These are phyloP conservation scores for Macrotis lagotis DNA, from an alignment of 2,113 vertebrate species.

Conservation along the genomic window DNA sequence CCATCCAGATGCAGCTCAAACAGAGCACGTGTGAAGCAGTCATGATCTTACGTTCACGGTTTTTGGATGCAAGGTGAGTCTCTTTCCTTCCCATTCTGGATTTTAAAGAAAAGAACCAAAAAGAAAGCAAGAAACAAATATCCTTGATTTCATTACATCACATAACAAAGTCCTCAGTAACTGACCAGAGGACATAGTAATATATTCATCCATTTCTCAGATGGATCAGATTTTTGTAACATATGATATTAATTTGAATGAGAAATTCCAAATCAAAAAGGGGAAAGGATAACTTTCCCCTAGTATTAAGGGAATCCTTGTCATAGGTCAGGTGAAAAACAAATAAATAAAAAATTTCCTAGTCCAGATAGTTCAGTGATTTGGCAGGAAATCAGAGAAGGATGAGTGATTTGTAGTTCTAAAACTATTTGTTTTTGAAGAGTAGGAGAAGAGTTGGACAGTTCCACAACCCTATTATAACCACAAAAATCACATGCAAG, in stretches of 20 bases:
- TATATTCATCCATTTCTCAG: background rate
- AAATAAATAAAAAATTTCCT: background rate
- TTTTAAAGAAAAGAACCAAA: background rate
- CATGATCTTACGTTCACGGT: slow-evolving; percentile 99
- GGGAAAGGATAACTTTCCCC: background rate
- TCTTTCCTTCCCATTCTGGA: background rate
- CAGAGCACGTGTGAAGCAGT: slow-evolving; percentile 99
- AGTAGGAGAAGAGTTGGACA: background rate
- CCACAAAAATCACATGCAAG: background rate
- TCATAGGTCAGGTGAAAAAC: background rate
- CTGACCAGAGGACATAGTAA: background rate
- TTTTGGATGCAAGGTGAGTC: slow-evolving; percentile 95
- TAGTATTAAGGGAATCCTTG: background rate
- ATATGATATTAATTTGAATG: background rate
- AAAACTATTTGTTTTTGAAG: background rate
- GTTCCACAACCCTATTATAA: background rate
- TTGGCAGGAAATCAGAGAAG: background rate
- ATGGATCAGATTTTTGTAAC: background rate
- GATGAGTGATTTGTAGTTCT: background rate
- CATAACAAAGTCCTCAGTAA: background rate
- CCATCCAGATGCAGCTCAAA: slow-evolving; percentile 99
- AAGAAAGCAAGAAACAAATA: background rate
- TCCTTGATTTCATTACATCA: background rate
- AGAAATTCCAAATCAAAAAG: background rate
- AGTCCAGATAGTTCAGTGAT: background rate